Evolutionary conservation across 2,888 invertebrate genomes (phyloP), one percentile per base, ranked within the genome.

Genomic region (Pediacus dermestoides): DNA sequence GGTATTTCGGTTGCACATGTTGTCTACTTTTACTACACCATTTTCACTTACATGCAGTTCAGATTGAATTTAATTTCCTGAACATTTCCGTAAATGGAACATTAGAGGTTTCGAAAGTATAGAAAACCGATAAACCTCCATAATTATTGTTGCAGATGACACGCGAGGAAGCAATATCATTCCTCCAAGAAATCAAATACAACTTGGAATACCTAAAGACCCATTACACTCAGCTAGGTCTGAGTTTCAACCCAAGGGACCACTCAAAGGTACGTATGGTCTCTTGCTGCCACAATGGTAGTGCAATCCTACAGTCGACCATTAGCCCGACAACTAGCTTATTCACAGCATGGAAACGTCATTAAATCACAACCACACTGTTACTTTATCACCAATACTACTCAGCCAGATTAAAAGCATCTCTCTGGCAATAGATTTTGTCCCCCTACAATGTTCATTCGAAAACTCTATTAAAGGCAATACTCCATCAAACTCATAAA

Each of bases 171-270:
- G 86, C 86, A 1, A 78, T 86, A 28, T 74, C 75, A 26, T 87
- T 85, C 63, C 68, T 87, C 11, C 82, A 85, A 63, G 84, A 85
- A 60, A 85, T 87, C 53, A 84, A 85, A 58, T 75, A 80, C 57
- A 82, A 84, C 51, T 76, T 88, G 56, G 81, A 83, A 51, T 81
- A 81, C 59, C 70, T 87, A 38, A 81, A 82, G 50, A 74, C 74
- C 8, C 80, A 80, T 60, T 81, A 80, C 64, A 66, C 75, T 0
- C 76, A 77, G 51, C 71, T 73, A 30, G 66, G 67, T 22, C 44
- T 64, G 13, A n/a, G n/a, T n/a, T n/a, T n/a, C n/a, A 67, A 64
- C 46, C 50, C 61, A 25, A 54, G 55, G 42, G 63, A 64, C 33
- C 54, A 53, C 25, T 45, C 48, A 10, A 62, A 60, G 54, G 64